Evolutionary conservation across 2,113 vertebrate genomes (phyloP).

Genomic region (Otolemur garnettii): DNA sequence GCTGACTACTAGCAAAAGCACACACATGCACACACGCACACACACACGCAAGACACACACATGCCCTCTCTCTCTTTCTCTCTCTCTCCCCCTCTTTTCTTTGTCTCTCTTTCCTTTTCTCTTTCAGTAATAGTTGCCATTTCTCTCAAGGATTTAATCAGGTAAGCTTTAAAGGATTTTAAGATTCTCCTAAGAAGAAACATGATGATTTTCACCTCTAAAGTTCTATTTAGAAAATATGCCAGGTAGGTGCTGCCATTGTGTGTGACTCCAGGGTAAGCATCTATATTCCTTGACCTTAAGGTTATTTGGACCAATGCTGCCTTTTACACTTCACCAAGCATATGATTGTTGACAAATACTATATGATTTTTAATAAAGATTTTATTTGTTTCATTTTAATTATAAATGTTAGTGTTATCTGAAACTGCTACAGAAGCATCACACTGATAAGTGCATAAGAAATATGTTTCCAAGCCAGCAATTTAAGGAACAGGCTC

Average conservation of each 20-base stretch:
- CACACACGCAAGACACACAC: not conserved
- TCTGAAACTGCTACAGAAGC: constrained; percentile 17
- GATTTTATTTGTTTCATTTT: not conserved
- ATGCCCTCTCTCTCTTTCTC: too few relatives aligned
- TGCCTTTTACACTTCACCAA: not conserved
- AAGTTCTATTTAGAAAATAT: constrained; percentile 51
- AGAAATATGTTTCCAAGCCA: not conserved
- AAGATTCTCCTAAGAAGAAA: constrained; percentile 46
- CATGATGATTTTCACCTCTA: not conserved
- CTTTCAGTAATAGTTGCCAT: constrained; percentile 58
- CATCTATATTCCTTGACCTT: not conserved
- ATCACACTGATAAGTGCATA: not conserved
- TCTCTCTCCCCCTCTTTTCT: not conserved
- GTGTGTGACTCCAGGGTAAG: not conserved
- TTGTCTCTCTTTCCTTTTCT: not conserved
- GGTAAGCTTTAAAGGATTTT: constrained; percentile 61
- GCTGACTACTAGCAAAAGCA: not conserved
- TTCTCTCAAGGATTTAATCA: constrained; percentile 64
- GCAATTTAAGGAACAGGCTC: not conserved
- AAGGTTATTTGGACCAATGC: not conserved
- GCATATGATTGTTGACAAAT: not conserved
- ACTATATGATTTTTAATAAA: not conserved
- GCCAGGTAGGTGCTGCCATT: constrained; percentile 31
- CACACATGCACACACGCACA: not conserved
- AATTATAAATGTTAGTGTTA: not conserved